These are phyloP conservation scores for Rhyacophila brunnea DNA, from an alignment of 1,140 invertebrate genomes.

Conservation along the genomic window DNA sequence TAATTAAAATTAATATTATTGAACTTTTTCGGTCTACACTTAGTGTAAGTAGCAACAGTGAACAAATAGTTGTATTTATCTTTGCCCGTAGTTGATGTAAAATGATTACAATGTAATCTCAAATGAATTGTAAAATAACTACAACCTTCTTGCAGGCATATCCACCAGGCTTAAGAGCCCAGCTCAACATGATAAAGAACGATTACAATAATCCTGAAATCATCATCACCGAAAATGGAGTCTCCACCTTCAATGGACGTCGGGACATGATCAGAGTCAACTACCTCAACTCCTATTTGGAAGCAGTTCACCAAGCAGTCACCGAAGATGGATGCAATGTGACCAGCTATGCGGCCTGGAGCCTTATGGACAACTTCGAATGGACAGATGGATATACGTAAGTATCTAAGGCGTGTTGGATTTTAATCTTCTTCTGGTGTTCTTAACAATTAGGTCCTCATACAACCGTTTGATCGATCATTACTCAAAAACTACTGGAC, in stretches of 20 bases:
- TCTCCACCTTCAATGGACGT: constrained; percentile 52
- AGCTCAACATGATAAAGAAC: constrained; percentile 58
- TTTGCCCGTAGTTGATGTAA: too few species aligned
- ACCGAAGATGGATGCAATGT: constrained; percentile 42
- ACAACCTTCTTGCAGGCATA: constrained; percentile 37
- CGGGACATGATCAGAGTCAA: constrained; percentile 54
- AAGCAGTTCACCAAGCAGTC: constrained; percentile 35
- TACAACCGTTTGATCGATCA: too few species aligned
- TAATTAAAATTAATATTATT: too few species aligned
- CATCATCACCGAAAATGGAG: constrained; percentile 70
- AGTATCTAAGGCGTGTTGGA: too few species aligned
- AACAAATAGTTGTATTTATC: too few species aligned
- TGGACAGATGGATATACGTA: constrained; percentile 54
- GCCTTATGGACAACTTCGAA: constrained; percentile 66
- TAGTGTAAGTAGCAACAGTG: too few species aligned
- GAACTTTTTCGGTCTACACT: too few species aligned
- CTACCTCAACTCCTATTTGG: constrained; percentile 39
- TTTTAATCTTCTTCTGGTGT: too few species aligned
- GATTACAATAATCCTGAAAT: constrained; percentile 61
- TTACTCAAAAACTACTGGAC: too few species aligned
- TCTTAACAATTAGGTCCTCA: too few species aligned
- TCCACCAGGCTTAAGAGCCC: constrained; percentile 42
- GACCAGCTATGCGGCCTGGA: constrained; percentile 62
- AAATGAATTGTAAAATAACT: too few species aligned
- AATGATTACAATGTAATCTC: too few species aligned